Conservation (phyloP, 2,113 vertebrate species). For the Myotis brandtii region DNA sequence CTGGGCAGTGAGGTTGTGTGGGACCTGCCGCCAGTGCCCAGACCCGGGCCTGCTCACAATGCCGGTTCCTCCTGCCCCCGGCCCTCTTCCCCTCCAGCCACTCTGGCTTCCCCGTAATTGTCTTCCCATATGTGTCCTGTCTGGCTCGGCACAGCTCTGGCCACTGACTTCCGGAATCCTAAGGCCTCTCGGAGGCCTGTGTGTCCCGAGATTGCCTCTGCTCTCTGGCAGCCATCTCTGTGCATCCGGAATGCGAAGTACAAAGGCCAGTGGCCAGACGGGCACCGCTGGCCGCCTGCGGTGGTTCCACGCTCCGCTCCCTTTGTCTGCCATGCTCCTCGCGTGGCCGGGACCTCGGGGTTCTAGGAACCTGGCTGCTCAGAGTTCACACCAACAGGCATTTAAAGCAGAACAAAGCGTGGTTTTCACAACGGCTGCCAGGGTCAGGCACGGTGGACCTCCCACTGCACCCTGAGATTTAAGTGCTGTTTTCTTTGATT, state of each 20-base stretch:
- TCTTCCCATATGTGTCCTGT: slow-evolving; percentile 61
- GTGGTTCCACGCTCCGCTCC: background rate
- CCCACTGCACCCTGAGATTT: background rate
- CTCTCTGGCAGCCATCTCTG: background rate
- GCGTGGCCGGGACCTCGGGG: background rate
- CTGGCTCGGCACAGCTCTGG: slow-evolving; percentile 37
- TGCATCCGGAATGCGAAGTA: background rate
- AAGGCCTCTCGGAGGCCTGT: background rate
- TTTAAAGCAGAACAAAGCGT: slow-evolving; percentile 9
- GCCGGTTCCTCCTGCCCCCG: background rate
- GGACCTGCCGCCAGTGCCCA: background rate
- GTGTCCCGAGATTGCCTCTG: slow-evolving; percentile 70
- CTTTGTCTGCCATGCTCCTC: background rate
- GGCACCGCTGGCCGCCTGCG: background rate
- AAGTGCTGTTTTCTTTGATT: slow-evolving; percentile 37
- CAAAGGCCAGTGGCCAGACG: background rate
- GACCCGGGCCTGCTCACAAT: background rate
- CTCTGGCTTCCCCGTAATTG: slow-evolving; percentile 46
- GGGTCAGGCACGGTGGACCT: background rate
- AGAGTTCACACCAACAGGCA: background rate
- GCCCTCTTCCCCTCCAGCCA: background rate
- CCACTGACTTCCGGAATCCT: slow-evolving; percentile 56
- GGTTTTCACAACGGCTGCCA: background rate
- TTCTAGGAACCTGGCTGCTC: background rate
- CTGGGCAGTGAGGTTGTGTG: rapidly evolving